A percentile compares a stretch with the other conserved stretches of the same genome.
phyloP scores from a whole-genome alignment of 2,888 invertebrate species.

The Drosophila quinaria region DNA sequence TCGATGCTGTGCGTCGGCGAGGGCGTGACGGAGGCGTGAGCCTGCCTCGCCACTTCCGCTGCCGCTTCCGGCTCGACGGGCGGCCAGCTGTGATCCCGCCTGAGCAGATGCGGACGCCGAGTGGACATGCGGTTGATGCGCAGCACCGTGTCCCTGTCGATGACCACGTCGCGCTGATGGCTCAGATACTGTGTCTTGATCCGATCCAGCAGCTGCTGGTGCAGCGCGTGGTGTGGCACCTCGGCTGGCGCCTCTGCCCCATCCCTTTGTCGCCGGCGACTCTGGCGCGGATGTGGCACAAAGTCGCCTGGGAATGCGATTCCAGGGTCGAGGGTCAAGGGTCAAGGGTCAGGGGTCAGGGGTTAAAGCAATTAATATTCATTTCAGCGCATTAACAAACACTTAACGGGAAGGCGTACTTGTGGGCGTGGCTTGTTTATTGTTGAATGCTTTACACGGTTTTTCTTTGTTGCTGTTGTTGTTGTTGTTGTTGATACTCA shows the following conservation, averaged over 20 bases:
- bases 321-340: not conserved
- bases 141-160: conserved; percentile 85
- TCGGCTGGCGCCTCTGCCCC: conserved; percentile 7
- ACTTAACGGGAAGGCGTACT: conserved; percentile 27
- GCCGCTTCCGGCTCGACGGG: conserved; percentile 57
- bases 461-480: conserved; percentile 27
- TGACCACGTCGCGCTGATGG: conserved; percentile 82
- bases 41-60: not conserved
- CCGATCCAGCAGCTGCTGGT: conserved; percentile 81
- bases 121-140: conserved; percentile 85
- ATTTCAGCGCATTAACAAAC: conserved; percentile 6
- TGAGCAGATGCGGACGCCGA: conserved; percentile 77
- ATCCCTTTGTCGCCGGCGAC: conserved; percentile 81
- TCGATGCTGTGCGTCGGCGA: conserved; percentile 80
- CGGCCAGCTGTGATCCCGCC: conserved; percentile 85
- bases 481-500: conserved; percentile 12
- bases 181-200: conserved; percentile 80
- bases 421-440: conserved; percentile 25
- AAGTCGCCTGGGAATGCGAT: conserved; percentile 41
- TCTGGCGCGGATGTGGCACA: conserved; percentile 70
- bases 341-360: not conserved
- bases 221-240: conserved; percentile 67
- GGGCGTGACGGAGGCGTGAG: conserved; percentile 11
- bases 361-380: conserved; percentile 21
- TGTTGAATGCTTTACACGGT: conserved; percentile 58